These are phyloP conservation scores for Chaenodraco wilsoni DNA, from an alignment of 2,797 vertebrate species.

Conservation along the genomic window DNA sequence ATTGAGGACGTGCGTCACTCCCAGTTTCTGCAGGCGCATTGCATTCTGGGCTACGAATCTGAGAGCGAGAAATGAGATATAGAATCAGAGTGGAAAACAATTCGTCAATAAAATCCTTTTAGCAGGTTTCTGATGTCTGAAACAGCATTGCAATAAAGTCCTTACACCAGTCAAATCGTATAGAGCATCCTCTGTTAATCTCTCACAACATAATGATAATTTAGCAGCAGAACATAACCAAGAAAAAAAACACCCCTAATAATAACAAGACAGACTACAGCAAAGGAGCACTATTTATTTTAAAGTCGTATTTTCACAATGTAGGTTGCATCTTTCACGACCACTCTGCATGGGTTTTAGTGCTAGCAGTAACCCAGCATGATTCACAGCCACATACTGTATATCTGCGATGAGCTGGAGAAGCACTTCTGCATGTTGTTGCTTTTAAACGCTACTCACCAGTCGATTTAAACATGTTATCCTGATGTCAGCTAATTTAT, in stretches of 20 bases:
- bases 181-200: background rate
- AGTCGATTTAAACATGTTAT: background rate
- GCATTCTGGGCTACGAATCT: constrained; percentile 96
- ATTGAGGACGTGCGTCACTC: constrained; percentile 96
- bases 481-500: background rate
- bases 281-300: constrained; percentile 25
- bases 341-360: constrained; percentile 11
- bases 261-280: constrained; percentile 28
- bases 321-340: constrained; percentile 23
- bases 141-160: constrained; percentile 15
- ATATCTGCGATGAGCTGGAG: background rate
- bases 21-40: constrained; percentile 90
- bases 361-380: constrained; percentile 12
- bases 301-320: constrained; percentile 24
- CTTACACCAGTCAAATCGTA: background rate
- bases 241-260: constrained; percentile 41
- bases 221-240: constrained; percentile 36
- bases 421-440: background rate
- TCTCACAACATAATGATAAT: constrained; percentile 13
- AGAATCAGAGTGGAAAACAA: constrained; percentile 4
- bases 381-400: background rate
- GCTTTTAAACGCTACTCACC: background rate
- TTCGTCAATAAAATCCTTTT: background rate
- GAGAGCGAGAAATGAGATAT: background rate
- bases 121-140: constrained; percentile 3